phyloP scores from a whole-genome alignment of 2,888 invertebrate species.

The Anaspis maculata region DNA sequence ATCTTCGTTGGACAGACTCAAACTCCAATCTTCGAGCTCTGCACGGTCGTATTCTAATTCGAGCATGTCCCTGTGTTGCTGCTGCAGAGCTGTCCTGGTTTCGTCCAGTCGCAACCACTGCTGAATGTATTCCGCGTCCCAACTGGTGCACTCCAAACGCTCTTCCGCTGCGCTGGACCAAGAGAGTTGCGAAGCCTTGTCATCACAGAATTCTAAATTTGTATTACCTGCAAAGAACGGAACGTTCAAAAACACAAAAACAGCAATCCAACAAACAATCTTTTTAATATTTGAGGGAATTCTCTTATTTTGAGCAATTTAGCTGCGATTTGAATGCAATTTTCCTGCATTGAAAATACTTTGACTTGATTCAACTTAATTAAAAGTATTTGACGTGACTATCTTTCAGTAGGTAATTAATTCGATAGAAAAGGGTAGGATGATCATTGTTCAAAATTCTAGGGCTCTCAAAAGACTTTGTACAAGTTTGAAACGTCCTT shows the following conservation, averaged over 20 bases:
- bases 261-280: slow-evolving; percentile 1
- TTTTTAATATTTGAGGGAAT: too few relatives aligned
- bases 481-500: too few relatives aligned
- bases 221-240: slow-evolving; percentile 31
- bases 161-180: slow-evolving; percentile 55
- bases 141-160: slow-evolving; percentile 50
- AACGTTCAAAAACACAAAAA: slow-evolving; percentile 10
- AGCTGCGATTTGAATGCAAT: too few relatives aligned
- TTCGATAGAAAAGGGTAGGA: too few relatives aligned
- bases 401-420: too few relatives aligned
- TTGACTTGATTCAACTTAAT: too few relatives aligned
- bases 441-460: too few relatives aligned
- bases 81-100: slow-evolving; percentile 58
- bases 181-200: slow-evolving; percentile 39
- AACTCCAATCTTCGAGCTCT: slow-evolving; percentile 72
- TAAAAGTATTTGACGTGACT: too few relatives aligned
- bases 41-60: slow-evolving; percentile 68
- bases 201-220: slow-evolving; percentile 32
- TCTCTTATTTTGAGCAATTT: too few relatives aligned
- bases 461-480: too few relatives aligned
- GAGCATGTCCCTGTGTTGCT: slow-evolving; percentile 59
- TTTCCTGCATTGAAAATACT: too few relatives aligned
- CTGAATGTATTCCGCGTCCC: slow-evolving; percentile 67
- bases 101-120: slow-evolving; percentile 69
- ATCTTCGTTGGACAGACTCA: slow-evolving; percentile 64